Evolutionary conservation across 1,140 invertebrate species (phyloP).

Genomic region (Drosophila saltans): DNA sequence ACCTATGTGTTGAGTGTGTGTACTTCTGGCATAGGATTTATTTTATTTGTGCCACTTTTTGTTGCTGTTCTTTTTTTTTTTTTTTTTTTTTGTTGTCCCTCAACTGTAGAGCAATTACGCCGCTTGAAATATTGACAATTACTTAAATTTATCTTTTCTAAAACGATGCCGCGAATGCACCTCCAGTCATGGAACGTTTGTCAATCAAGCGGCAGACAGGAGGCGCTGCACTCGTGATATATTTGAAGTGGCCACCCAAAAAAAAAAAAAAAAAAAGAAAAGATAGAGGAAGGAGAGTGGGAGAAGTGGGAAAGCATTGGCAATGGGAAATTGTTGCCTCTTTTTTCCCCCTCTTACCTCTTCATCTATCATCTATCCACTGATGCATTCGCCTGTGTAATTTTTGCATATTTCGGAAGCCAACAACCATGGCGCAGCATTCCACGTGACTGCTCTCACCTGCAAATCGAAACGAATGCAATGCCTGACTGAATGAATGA

Average conservation of each 20-base stretch:
- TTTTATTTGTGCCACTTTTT: conserved; percentile 39
- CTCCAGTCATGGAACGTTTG: conserved; percentile 58
- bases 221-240: conserved; percentile 73
- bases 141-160: conserved; percentile 81
- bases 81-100: conserved; percentile 8
- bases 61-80: conserved; percentile 10
- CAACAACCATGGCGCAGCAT: conserved; percentile 55
- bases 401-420: conserved; percentile 73
- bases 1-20: conserved; percentile 45
- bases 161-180: conserved; percentile 64
- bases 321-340: not conserved
- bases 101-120: conserved; percentile 65
- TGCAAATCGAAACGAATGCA: conserved; percentile 71
- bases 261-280: not conserved
- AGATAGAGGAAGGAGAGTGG: not conserved
- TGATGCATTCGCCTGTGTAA: conserved; percentile 73
- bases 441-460: conserved; percentile 77
- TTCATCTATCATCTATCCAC: conserved; percentile 17
- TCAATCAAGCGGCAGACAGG: conserved; percentile 70
- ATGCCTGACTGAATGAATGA: conserved; percentile 36
- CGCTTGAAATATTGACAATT: conserved; percentile 81
- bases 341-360: too few relatives aligned
- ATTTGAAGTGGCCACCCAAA: conserved; percentile 69
- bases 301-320: not conserved
- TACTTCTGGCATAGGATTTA: conserved; percentile 60